A percentile compares a stretch with the other conserved stretches of the same genome.
phyloP scores from a whole-genome alignment of 2,888 invertebrate genomes.

The Andrena praecox region DNA sequence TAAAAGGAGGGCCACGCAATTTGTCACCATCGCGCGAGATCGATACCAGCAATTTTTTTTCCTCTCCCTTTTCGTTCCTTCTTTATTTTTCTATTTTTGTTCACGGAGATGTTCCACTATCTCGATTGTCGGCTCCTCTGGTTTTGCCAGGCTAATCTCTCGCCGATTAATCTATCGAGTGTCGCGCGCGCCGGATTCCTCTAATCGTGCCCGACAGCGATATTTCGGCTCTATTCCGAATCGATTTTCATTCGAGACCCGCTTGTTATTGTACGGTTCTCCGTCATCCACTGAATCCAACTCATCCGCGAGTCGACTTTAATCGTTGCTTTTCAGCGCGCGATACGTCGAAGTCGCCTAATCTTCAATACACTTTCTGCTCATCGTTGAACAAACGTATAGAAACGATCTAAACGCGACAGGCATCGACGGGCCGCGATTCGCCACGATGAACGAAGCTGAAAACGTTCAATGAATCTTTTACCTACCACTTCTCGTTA shows the following conservation, averaged over 20 bases:
- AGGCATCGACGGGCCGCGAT: no score
- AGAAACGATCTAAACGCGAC: no score
- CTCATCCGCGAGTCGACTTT: conserved; percentile 1
- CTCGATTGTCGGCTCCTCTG: conserved; percentile 57
- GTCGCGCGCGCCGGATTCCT: conserved; percentile 45
- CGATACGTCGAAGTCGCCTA: conserved; percentile 6
- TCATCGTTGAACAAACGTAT: neutral
- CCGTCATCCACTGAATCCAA: conserved; percentile 15
- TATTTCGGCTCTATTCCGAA: conserved; percentile 49
- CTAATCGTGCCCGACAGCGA: conserved; percentile 51
- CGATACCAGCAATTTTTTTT: conserved; percentile 47
- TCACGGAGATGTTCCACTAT: conserved; percentile 52
- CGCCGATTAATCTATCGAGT: conserved; percentile 65
- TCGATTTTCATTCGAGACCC: conserved; percentile 46
- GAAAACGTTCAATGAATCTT: neutral
- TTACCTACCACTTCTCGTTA: no score
- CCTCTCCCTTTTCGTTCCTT: conserved; percentile 1
- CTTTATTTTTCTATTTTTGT: conserved; percentile 11
- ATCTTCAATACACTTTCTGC: neutral
- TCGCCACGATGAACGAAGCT: no score
- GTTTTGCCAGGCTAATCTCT: conserved; percentile 58
- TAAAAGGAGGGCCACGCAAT: conserved; percentile 58
- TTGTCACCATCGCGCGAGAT: conserved; percentile 65
- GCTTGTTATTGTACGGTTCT: conserved; percentile 29
- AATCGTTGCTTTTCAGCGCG: neutral